Evolutionary conservation across 2,888 invertebrate genomes (phyloP), one percentile per base, ranked within the genome.

Genomic region (Metopia argyrocephala): DNA sequence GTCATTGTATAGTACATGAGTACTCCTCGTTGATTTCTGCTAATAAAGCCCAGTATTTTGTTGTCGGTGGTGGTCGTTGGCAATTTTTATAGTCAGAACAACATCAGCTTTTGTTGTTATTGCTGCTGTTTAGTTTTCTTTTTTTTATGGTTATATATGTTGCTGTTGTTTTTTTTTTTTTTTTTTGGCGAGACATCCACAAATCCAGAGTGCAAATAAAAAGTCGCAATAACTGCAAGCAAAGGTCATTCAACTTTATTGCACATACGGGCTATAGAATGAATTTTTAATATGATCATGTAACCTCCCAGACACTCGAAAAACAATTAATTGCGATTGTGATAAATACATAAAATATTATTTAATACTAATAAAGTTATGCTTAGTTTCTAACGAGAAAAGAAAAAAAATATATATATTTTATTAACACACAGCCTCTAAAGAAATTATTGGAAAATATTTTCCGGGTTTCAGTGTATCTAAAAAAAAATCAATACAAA

Each of bases 221-320:
- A 15, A 12, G 12, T n/a, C n/a, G n/a, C 7, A 38, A 38, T 12
- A 38, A 20, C 31, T 54, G 38, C 31, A 12, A 15, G 31, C 12
- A 38, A 61, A 56, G 65, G 57, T 74, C 38, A 74, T 21, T 66
- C 38, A 74, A 74, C 65, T 74, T 50, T 20, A 15, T 50, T 18
- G 23, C 12, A 38, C 15, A 15, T 38, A 38, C 38, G 15, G 38
- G 15, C n/a, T n/a, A n/a, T n/a, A n/a, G n/a, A n/a, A n/a, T n/a
- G n/a, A n/a, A n/a, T n/a, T n/a, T n/a, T n/a, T n/a, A n/a, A n/a
- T n/a, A n/a, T n/a, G n/a, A n/a, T n/a, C n/a, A n/a, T n/a, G n/a
- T n/a, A n/a, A n/a, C n/a, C n/a, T n/a, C n/a, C n/a, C n/a, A n/a
- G n/a, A n/a, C n/a, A n/a, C n/a, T n/a, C n/a, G n/a, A n/a, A n/a